Evolutionary conservation across 23 tunicate species (phyloP), one percentile per base, ranked within the genome.

Genomic region (Oikopleura dioica): DNA sequence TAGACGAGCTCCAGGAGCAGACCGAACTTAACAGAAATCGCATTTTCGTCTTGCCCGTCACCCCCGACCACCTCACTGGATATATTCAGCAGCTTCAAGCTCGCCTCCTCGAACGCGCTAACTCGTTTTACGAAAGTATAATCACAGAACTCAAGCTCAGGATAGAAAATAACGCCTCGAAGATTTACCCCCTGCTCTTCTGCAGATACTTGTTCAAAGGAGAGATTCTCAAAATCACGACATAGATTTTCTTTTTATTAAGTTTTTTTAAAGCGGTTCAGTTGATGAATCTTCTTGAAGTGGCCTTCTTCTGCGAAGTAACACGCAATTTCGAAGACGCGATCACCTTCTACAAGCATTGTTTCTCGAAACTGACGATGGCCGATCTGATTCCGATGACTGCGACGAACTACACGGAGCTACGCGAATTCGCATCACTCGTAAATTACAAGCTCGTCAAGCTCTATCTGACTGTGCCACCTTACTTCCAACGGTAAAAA

Each of bases 401-500:
- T 21, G 30, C 72, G 33, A 23, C 16, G 26, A 63, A 63, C 26
- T 28, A 12, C 4, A 12, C 72, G 4, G 33, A 63, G 26, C 4
- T 63, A 12, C 72, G 72, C 29, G 72, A 23, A 16, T 63, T 63
- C 26, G 72, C 72, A 12, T 63, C 72, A 28, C 72, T 63, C 33
- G 72, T 63, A 23, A 63, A 28, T 28, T 63, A 12, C 26, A 63
- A 63, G 26, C 16, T 63, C 30, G 26, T 31, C 4, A 63, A 63
- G 26, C 33, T 63, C 2, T 63, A 63, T 28, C 72, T 63, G 33
- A 63, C 72, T 63, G 72, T 63, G 30, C 72, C 72, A 63, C 72
- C 72, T 2, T 63, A 63, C 33, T 63, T 63, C 33, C 72, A 63
- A 63, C 16, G 72, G 30, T 21, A 44, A 21, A 21, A 44, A 9